Evolutionary conservation across 2,113 vertebrate species (phyloP).

Genomic region (western clawed frog (Xenopus tropicalis)): DNA sequence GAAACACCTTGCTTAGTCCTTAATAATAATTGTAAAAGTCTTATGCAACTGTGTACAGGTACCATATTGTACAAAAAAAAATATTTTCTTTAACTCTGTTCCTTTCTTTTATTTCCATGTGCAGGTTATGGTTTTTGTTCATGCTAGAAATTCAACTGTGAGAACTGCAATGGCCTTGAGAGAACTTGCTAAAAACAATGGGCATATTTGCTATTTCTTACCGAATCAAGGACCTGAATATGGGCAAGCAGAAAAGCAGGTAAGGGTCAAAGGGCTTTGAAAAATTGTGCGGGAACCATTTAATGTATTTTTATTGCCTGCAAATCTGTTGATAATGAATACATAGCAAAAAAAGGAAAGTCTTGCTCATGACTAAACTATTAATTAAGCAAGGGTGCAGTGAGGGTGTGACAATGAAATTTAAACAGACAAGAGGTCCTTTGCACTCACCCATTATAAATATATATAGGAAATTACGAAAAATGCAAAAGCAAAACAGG

Average conservation of each 20-base stretch:
- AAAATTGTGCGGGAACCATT: no score
- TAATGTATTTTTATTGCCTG: no score
- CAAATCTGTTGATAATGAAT: no score
- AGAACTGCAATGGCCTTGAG: slow-evolving; percentile 89
- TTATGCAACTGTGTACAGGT: background rate
- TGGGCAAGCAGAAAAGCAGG: slow-evolving; percentile 94
- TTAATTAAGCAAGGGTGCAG: no score
- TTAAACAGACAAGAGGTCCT: no score
- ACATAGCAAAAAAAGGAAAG: no score
- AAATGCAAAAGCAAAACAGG: no score
- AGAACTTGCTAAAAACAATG: slow-evolving; percentile 91
- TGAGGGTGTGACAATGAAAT: no score
- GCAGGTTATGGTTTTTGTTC: slow-evolving; percentile 98
- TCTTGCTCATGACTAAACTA: no score
- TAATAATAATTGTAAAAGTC: slow-evolving; percentile 17
- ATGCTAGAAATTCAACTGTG: slow-evolving; percentile 93
- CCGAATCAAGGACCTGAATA: slow-evolving; percentile 82
- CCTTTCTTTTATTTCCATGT: slow-evolving; percentile 45
- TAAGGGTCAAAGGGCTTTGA: slow-evolving; percentile 48
- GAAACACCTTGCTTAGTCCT: slow-evolving; percentile 3
- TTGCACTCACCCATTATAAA: no score
- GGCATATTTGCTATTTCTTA: slow-evolving; percentile 81
- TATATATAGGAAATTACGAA: no score
- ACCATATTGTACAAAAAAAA: no score
- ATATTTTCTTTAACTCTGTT: slow-evolving; percentile 7